Base-by-base conservation (phyloP, 2,888 invertebrate genomes). In the Emmelina monodactyla region DNA sequence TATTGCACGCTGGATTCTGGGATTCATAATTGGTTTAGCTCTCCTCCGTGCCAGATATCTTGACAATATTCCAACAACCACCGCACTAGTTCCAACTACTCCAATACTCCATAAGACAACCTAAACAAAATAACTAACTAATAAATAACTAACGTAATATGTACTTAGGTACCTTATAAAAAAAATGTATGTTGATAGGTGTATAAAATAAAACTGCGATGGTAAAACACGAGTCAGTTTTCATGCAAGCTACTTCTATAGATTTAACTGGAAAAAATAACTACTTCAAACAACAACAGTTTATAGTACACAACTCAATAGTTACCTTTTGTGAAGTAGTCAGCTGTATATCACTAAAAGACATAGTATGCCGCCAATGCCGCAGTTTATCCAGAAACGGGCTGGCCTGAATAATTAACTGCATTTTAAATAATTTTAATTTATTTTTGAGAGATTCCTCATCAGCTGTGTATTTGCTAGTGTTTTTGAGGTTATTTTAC, bases 51-150 rank as follows among this genome's bases (percentile, higher is more conserved):
- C 86, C 49, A 93, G 75, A 64, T 90, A 92, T 47, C 88, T 85
- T 28, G 94, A 92, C 16, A 95, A 67, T 7, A 92, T 85, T 25
- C 92, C 91, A 28, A 95, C 84, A n/a, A 94, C 76, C 6, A 91
- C 85, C 13, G 92, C 86, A 54, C 94, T 91, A 29, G 85, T 83
- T 15, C 81, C 80, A 16, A 80, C 75, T 25, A 91, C 84, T 33
- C 89, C 85, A 44, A 91, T 80, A 43, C 90, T 88, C 58, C 89
- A 82, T 52, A 89, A 70, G 37, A 89, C 82, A 38, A 90, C 83
- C 88, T 90, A 53, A 16, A 55, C 55, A 41, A 16, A 29, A 29
- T 25, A 25, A 36, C n/a, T n/a, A n/a, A n/a, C n/a, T n/a, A n/a
- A n/a, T 14, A 16, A 31, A 38, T 22, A 30, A 34, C 13, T 11